These are phyloP conservation scores for Microplitis mediator DNA, from an alignment of 1,140 invertebrate species.

Conservation along the genomic window DNA sequence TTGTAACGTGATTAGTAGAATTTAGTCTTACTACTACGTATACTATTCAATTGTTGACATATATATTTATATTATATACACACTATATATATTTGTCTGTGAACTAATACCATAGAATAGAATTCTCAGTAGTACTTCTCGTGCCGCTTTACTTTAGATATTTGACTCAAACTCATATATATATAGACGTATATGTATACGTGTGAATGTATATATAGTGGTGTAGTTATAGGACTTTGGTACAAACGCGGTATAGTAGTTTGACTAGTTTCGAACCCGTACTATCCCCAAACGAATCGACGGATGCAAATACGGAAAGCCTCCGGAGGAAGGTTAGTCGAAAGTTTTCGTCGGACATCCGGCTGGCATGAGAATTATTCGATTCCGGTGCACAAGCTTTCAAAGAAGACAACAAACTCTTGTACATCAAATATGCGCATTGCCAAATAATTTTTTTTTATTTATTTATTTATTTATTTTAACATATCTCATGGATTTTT, in stretches of 20 bases:
- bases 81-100: not conserved
- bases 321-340: constrained; percentile 10
- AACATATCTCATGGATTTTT: not conserved
- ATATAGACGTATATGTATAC: too few species aligned
- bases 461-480: not conserved
- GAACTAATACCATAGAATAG: not conserved
- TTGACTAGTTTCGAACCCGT: not conserved
- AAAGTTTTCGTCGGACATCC: constrained; percentile 28
- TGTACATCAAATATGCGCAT: not conserved
- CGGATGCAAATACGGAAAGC: constrained; percentile 27
- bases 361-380: constrained; percentile 24
- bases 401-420: not conserved
- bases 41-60: not conserved
- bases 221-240: not conserved
- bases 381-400: constrained; percentile 15
- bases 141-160: too few species aligned
- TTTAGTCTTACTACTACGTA: too few species aligned
- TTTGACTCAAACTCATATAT: too few species aligned
- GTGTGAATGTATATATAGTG: too few species aligned
- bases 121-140: too few species aligned
- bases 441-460: not conserved
- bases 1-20: not conserved
- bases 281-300: constrained; percentile 4
- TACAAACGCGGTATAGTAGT: not conserved
- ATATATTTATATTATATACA: not conserved